Evolutionary conservation across 2,888 invertebrate genomes (phyloP), one percentile per base, ranked within the genome.

Genomic region (Morinoia aosen): DNA sequence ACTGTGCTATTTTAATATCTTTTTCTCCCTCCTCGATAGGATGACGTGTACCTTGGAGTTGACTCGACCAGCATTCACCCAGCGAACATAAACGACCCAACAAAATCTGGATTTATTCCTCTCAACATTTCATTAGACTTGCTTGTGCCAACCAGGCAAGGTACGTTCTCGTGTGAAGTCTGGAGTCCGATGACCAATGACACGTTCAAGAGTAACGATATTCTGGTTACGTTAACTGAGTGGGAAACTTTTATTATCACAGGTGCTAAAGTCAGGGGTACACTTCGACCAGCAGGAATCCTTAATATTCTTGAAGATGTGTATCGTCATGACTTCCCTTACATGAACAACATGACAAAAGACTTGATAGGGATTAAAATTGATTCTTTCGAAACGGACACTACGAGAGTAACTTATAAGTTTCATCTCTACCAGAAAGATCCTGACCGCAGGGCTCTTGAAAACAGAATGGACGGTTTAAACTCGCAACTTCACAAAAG

Each of bases 151-250:
- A 57, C 57, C 88, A 95, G 93, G 39, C 96, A 96, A 95, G 96
- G 96, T 3, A 96, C 96, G 8, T 96, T 94, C 90, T 96, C 96
- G 95, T 96, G 96, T 58, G 95, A 96, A n/a, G 40, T 95, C 33
- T 96, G 96, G 96, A 3, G 88, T 12, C 96, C 94, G 14, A 12
- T 33, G 8, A 56, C n/a, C 11, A 88, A 95, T 0, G 39, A 76
- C 11, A 91, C 40, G 57, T 64, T 96, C 33, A 33, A 93, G 39
- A 96, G 96, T 61, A 96, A 96, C 76, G 94, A 95, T 61, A 94
- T 96, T 33, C 90, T 96, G n/a, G 95, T 96, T 33, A 96, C 96
- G 5, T 95, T 96, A n/a, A 88, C 90, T 16, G 95, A 95, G 25
- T 57, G 95, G 95, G n/a, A 95, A 40, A 94, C 95, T 25, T 58